phyloP scores from a whole-genome alignment of 1,140 invertebrate genomes.

The Brachionus koreanus region DNA sequence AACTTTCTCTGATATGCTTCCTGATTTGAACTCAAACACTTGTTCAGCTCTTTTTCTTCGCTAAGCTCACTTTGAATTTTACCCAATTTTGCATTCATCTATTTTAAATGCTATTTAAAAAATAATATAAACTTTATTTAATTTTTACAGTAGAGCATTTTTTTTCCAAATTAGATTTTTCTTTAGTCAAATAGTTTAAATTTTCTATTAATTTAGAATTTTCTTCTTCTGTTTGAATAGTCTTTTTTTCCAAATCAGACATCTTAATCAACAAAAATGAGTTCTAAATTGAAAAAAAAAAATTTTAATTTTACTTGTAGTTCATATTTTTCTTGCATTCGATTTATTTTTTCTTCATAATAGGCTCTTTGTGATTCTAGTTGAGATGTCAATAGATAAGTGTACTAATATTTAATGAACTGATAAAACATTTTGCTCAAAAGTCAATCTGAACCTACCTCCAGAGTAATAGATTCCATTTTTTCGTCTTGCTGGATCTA shows the following conservation, averaged over 20 bases:
- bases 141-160: conserved; percentile 52
- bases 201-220: conserved; percentile 52
- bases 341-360: conserved; percentile 77
- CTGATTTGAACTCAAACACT: conserved; percentile 73
- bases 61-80: conserved; percentile 65
- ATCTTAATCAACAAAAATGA: not conserved
- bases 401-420: conserved; percentile 68
- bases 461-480: conserved; percentile 47
- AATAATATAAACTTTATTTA: conserved; percentile 63
- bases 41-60: conserved; percentile 73
- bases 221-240: conserved; percentile 46
- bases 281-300: not conserved
- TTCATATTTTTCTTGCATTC: conserved; percentile 59
- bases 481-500: conserved; percentile 47
- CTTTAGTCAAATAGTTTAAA: conserved; percentile 53
- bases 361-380: conserved; percentile 86
- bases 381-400: conserved; percentile 91
- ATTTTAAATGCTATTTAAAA: conserved; percentile 64
- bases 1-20: conserved; percentile 70
- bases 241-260: conserved; percentile 46
- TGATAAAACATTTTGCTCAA: not conserved
- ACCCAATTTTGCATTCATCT: conserved; percentile 45
- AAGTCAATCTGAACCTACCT: conserved; percentile 37
- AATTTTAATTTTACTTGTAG: not conserved
- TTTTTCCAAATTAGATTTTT: conserved; percentile 54